phyloP scores from a whole-genome alignment of 1,140 invertebrate genomes.

The Cyrtorhinus lividipennis region DNA sequence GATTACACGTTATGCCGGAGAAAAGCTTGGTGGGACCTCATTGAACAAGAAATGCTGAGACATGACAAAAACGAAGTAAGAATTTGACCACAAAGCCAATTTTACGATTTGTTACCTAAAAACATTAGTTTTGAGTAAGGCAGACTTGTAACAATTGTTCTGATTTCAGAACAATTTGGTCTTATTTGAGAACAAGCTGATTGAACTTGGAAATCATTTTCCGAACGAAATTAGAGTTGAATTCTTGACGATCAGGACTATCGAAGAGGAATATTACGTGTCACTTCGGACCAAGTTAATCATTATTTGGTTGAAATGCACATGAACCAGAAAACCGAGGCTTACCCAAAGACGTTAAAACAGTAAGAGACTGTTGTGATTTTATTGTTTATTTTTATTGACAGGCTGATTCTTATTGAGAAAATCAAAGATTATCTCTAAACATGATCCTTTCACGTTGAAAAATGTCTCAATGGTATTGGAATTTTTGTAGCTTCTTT shows the following conservation, averaged over 20 bases:
- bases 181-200: background rate
- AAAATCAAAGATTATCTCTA: no score
- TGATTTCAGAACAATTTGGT: background rate
- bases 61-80: background rate
- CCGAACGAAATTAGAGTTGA: background rate
- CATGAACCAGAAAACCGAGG: background rate
- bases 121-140: no score
- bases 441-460: no score
- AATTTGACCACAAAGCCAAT: background rate
- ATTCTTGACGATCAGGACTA: background rate
- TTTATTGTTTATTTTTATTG: no score
- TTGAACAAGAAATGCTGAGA: constrained; percentile 7
- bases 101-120: no score
- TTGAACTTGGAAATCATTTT: constrained; percentile 1
- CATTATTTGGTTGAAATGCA: background rate
- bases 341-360: background rate
- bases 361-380: no score
- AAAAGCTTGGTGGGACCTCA: constrained; percentile 11
- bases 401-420: no score
- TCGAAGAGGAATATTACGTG: constrained; percentile 1
- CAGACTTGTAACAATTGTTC: no score
- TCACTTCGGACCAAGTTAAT: constrained; percentile 3
- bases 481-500: background rate
- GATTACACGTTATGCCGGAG: background rate
- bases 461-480: no score